A percentile compares a stretch with the other conserved stretches of the same genome.
These are phyloP conservation scores for Tursiops truncatus DNA, from an alignment of 2,113 vertebrate genomes.

Conservation along the genomic window DNA sequence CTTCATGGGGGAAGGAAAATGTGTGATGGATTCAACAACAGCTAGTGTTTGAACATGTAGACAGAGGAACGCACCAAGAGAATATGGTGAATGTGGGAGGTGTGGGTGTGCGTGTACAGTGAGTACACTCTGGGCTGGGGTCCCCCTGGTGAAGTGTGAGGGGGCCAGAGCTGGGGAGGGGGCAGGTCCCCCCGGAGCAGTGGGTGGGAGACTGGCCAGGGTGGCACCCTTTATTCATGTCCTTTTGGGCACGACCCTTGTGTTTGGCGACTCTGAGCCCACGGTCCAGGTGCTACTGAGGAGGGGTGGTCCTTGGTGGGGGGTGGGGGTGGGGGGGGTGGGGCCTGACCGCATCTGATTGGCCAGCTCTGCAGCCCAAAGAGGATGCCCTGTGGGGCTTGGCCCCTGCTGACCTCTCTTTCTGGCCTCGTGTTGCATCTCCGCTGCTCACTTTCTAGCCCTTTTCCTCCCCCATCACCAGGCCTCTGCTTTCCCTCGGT, in stretches of 20 bases:
- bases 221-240: background rate
- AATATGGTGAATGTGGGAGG: rapidly evolving
- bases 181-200: background rate
- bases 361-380: background rate
- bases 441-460: background rate
- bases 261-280: background rate
- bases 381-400: background rate
- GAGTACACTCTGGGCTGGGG: background rate
- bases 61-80: background rate
- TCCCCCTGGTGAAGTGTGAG: background rate
- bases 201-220: too few species aligned
- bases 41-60: background rate
- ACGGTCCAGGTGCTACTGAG: background rate
- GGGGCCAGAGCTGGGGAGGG: background rate
- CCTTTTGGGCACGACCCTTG: too few species aligned
- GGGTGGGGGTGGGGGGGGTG: background rate
- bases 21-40: background rate
- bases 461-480: background rate
- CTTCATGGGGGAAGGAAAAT: background rate
- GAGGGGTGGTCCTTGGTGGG: background rate
- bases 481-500: background rate
- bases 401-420: background rate
- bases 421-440: background rate
- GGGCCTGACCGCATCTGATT: background rate
- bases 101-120: rapidly evolving